Base-by-base conservation (phyloP, 1,140 invertebrate genomes). In the Diachasma alloeum region DNA sequence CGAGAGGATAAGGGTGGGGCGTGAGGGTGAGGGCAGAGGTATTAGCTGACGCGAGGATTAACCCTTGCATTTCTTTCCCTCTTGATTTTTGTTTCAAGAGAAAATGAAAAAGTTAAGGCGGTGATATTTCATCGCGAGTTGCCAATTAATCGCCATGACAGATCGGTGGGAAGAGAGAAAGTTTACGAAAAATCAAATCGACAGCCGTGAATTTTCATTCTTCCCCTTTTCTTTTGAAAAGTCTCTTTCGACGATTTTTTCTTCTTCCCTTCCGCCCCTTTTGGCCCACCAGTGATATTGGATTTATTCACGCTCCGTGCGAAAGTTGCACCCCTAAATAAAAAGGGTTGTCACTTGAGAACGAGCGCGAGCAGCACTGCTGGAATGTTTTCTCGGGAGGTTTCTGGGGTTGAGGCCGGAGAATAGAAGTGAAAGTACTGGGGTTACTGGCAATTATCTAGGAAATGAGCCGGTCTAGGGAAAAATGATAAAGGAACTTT, bases 301-400 rank as follows among this genome's bases (percentile, higher is more conserved):
- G 84, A 89, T 89, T 89, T 89, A 89, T 87, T 87, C 86, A 84
- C 80, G 78, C 79, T 39, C 31, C 74, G 53, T 59, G 71, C 75
- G 24, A 81, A 87, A 87, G 82, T 87, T 86, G 79, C 48, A 79
- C 81, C 83, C 83, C 85, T 87, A 89, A 90, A 90, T 90, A 89
- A 90, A 89, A 90, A 89, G 88, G 88, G 87, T 90, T 89, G 82
- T 88, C 87, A 83, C 80, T 83, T 82, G 77, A 69, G 68, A 71
- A 17, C 15, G n/a, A 53, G 9, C 13, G n/a, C n/a, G n/a, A 26
- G 22, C 13, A 10, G n/a, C 17, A 22, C 53, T 59, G 53, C 8
- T 22, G 22, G 53, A 59, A 24, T 9, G 53, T 22, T 19, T 22
- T 19, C n/a, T 19, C 8, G 17, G 10, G 53, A 59, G 53, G 53